Evolutionary conservation across 2,797 vertebrate genomes (phyloP).

Genomic region (Sebastolobus altivelis): DNA sequence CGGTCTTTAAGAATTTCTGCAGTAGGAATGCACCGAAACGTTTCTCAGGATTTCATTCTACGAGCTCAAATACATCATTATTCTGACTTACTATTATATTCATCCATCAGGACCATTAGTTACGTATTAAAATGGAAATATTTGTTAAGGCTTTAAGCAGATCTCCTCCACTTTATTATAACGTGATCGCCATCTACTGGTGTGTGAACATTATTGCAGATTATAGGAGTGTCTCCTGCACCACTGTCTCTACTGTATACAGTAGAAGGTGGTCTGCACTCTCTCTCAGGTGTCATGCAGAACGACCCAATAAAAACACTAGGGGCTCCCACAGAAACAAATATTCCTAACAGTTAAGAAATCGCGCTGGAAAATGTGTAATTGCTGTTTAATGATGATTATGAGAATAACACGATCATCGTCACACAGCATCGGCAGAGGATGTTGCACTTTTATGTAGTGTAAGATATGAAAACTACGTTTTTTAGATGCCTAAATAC

Average conservation of each 20-base stretch:
- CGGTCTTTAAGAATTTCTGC: neutral
- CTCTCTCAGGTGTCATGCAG: neutral
- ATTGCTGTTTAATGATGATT: neutral
- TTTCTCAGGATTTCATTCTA: neutral
- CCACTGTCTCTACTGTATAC: neutral
- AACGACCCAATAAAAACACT: neutral
- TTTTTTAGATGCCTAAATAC: neutral
- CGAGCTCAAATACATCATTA: slow-evolving; percentile 1
- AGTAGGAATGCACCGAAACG: neutral
- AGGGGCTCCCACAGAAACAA: neutral
- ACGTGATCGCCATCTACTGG: slow-evolving; percentile 67
- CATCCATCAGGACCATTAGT: neutral
- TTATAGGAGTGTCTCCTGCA: neutral
- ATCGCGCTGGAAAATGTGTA: neutral
- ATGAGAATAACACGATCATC: neutral
- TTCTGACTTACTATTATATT: neutral
- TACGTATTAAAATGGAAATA: neutral
- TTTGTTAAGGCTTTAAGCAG: neutral
- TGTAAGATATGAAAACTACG: neutral
- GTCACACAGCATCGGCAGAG: neutral
- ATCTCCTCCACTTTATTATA: neutral
- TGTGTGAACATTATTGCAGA: slow-evolving; percentile 8
- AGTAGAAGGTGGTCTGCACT: neutral
- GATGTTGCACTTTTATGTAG: neutral
- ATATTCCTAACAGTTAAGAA: neutral